Evolutionary conservation across 2,113 vertebrate genomes (phyloP).

Genomic region (Melanotaenia duboulayi): DNA sequence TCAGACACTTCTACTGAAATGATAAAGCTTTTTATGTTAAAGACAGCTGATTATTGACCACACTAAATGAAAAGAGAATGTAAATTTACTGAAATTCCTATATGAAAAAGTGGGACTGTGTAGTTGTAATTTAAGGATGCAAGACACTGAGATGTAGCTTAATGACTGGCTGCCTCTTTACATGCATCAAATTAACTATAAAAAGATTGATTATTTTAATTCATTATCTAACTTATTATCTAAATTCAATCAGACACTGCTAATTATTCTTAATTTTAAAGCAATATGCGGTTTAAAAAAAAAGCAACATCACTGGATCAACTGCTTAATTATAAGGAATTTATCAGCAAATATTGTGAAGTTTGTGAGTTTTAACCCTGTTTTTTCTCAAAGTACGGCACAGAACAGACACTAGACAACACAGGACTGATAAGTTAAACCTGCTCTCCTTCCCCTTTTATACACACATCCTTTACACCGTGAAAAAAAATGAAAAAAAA

Average conservation of each 20-base stretch:
- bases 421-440: conserved; percentile 40
- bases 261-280: not conserved
- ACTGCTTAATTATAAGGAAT: not conserved
- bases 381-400: not conserved
- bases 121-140: too few species aligned
- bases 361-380: conserved; percentile 20
- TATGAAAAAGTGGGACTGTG: too few species aligned
- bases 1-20: too few species aligned
- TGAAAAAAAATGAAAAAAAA: conserved; percentile 17
- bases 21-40: not conserved
- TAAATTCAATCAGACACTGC: too few species aligned
- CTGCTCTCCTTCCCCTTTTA: conserved; percentile 40
- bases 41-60: not conserved
- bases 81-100: not conserved
- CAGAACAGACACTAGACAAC: conserved; percentile 17
- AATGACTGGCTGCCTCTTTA: not conserved
- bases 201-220: too few species aligned
- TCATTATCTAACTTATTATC: too few species aligned
- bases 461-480: conserved; percentile 46
- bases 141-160: not conserved
- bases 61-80: not conserved
- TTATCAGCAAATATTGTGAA: not conserved
- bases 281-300: not conserved
- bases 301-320: not conserved
- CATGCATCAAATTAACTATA: too few species aligned